These are phyloP conservation scores for Yponomeuta malinellus DNA, from an alignment of 2,888 invertebrate genomes.

Conservation along the genomic window DNA sequence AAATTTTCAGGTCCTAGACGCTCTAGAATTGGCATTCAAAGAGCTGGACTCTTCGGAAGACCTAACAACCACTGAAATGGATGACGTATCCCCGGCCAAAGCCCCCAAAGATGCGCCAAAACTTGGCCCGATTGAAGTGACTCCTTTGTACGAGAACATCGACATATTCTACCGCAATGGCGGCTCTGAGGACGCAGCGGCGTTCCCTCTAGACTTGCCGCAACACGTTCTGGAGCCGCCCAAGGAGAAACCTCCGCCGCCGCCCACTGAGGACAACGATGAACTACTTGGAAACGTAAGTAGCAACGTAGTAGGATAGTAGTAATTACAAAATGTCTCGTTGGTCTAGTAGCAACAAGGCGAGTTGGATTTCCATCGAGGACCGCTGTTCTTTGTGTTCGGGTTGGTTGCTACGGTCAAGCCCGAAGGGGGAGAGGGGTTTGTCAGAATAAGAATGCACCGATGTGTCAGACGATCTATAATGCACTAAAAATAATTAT, in stretches of 20 bases:
- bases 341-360: too few species aligned
- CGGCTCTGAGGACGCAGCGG: conserved; percentile 36
- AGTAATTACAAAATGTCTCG: too few species aligned
- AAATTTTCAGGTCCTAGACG: conserved; percentile 75
- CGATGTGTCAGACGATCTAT: too few species aligned
- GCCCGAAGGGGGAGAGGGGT: too few species aligned
- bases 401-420: too few species aligned
- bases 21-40: conserved; percentile 78
- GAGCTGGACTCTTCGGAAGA: conserved; percentile 69
- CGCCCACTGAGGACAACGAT: conserved; percentile 77
- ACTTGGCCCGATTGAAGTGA: conserved; percentile 43
- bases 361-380: too few species aligned
- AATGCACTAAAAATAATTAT: too few species aligned
- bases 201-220: conserved; percentile 76
- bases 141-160: conserved; percentile 78
- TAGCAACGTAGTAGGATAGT: conserved; percentile 19
- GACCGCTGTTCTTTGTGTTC: too few species aligned
- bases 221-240: conserved; percentile 81
- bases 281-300: conserved; percentile 67
- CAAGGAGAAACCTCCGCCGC: conserved; percentile 91
- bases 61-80: conserved; percentile 22
- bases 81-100: conserved; percentile 23
- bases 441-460: too few species aligned
- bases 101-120: conserved; percentile 46
- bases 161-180: conserved; percentile 71